Conservation (phyloP, 2,113 vertebrate species). For the Benitochromis conjunctus region DNA sequence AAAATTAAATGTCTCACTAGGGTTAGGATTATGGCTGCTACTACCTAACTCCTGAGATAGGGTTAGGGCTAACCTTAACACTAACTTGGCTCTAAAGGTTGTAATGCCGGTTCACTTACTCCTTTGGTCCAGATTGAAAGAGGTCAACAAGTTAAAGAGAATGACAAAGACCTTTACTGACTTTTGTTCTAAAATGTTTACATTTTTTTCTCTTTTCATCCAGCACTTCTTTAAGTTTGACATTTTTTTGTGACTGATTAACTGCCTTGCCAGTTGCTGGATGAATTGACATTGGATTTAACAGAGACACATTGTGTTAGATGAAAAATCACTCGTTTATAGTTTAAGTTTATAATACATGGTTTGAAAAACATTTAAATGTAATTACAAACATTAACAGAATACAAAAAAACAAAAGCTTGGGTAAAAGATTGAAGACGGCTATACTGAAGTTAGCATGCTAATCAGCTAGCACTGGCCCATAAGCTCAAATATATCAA, state of each 20-base stretch:
- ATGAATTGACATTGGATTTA: background rate
- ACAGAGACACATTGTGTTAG: background rate
- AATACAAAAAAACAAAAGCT: background rate
- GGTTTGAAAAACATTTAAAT: background rate
- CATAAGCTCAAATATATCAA: no score
- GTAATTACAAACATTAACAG: background rate
- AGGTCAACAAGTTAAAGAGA: background rate
- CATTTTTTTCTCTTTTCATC: background rate
- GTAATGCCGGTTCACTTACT: background rate
- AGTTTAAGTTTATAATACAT: background rate
- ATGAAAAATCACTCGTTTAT: background rate
- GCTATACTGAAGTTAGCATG: background rate
- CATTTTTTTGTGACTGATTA: background rate
- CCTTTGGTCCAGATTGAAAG: background rate
- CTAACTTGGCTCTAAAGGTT: background rate
- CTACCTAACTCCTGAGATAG: background rate
- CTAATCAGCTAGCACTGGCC: background rate
- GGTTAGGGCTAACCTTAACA: background rate
- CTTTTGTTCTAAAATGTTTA: background rate
- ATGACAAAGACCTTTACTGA: background rate
- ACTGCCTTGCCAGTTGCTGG: background rate
- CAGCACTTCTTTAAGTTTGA: background rate
- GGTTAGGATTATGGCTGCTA: background rate
- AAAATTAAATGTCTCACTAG: background rate
- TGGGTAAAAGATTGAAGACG: background rate